Conservation (phyloP, 2,888 invertebrate species). For the Chymomyza fuscimana region DNA sequence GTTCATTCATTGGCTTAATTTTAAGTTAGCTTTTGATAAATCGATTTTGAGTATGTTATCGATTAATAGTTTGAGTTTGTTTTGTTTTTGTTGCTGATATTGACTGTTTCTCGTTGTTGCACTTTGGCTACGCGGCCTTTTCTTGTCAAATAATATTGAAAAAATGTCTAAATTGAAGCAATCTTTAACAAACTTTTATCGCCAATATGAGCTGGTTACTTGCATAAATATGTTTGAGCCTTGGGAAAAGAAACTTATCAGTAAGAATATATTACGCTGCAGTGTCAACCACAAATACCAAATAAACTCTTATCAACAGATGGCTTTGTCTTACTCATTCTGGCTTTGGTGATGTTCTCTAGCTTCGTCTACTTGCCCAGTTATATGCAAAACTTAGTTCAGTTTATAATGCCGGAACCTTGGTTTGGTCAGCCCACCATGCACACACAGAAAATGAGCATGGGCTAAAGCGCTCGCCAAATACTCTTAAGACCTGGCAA, state of each 20-base stretch:
- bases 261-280: slow-evolving; percentile 59
- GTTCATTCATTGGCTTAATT: no score
- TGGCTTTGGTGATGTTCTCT: slow-evolving; percentile 81
- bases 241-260: slow-evolving; percentile 80
- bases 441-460: slow-evolving; percentile 5
- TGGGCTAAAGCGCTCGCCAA: not conserved
- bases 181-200: slow-evolving; percentile 69
- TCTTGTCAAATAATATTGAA: not conserved
- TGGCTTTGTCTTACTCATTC: slow-evolving; percentile 80
- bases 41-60: not conserved
- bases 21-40: not conserved
- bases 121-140: not conserved
- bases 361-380: slow-evolving; percentile 82
- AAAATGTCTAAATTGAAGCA: slow-evolving; percentile 58
- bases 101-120: not conserved
- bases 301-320: slow-evolving; percentile 70
- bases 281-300: not conserved
- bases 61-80: not conserved
- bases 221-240: slow-evolving; percentile 81
- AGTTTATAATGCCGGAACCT: slow-evolving; percentile 70
- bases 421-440: slow-evolving; percentile 27
- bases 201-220: slow-evolving; percentile 80
- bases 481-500: not conserved
- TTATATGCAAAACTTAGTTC: slow-evolving; percentile 79
- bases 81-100: not conserved